Conservation (phyloP, 1,140 invertebrate species). For the Apis laboriosa region DNA sequence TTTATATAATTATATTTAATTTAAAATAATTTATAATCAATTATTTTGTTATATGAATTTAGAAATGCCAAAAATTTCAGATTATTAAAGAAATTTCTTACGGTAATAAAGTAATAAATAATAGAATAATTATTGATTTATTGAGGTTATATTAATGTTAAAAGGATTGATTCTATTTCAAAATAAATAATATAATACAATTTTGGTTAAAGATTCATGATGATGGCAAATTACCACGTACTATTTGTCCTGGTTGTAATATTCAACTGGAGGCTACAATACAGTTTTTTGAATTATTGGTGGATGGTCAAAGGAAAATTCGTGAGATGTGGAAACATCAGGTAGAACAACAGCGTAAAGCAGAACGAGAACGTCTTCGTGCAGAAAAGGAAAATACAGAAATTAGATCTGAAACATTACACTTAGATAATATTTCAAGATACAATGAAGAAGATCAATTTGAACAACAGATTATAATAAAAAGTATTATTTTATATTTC, state of each 20-base stretch:
- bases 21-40: not conserved
- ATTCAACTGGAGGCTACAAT: slow-evolving; percentile 87
- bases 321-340: slow-evolving; percentile 81
- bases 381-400: slow-evolving; percentile 63
- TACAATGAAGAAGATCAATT: slow-evolving; percentile 72
- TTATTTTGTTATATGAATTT: not conserved
- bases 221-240: slow-evolving; percentile 86
- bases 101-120: not conserved
- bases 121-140: not conserved
- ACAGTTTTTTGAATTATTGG: slow-evolving; percentile 86
- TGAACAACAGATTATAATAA: slow-evolving; percentile 80
- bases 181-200: slow-evolving; percentile 8
- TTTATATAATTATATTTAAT: not conserved
- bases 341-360: slow-evolving; percentile 70
- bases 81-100: not conserved
- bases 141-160: slow-evolving; percentile 17
- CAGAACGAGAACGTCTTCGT: slow-evolving; percentile 66
- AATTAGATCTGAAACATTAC: slow-evolving; percentile 41
- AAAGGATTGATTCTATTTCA: not conserved
- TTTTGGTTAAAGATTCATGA: slow-evolving; percentile 82
- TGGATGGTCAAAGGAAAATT: slow-evolving; percentile 85
- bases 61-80: not conserved
- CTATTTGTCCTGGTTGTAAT: slow-evolving; percentile 88
- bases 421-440: slow-evolving; percentile 52
- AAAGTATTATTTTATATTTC: slow-evolving; percentile 70